Evolutionary conservation across 2,888 invertebrate genomes (phyloP).

Genomic region (Gymnosoma rotundatum): DNA sequence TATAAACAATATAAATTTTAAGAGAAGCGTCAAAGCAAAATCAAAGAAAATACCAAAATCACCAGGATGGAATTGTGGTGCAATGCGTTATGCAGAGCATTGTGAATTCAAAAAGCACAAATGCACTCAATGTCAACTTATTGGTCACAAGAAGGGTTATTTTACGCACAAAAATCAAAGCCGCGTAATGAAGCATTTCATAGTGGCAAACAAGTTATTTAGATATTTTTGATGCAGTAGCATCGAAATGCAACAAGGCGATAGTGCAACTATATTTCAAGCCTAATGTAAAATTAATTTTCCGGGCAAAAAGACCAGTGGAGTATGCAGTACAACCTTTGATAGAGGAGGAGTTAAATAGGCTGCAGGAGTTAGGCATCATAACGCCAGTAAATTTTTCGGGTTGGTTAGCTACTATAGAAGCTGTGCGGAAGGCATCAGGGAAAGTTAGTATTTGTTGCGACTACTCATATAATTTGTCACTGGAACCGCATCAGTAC

Average conservation of each 20-base stretch:
- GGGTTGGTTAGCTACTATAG: no score
- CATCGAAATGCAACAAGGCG: conserved; percentile 10
- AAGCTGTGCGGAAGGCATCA: no score
- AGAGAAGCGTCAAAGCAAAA: neutral
- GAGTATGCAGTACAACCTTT: conserved; percentile 15
- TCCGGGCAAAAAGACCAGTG: conserved; percentile 22
- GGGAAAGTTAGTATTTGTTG: no score
- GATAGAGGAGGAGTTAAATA: no score
- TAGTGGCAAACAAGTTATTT: neutral
- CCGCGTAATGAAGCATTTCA: no score
- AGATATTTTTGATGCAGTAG: neutral
- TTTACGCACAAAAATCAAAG: neutral
- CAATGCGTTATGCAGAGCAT: no score
- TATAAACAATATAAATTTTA: conserved; percentile 6
- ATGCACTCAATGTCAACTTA: neutral
- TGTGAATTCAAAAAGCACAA: neutral
- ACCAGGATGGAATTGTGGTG: no score
- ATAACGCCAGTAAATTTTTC: no score
- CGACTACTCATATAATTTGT: no score
- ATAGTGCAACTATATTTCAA: conserved; percentile 10
- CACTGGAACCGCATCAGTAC: no score
- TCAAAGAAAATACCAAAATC: neutral
- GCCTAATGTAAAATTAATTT: conserved; percentile 14
- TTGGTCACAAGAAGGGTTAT: conserved; percentile 25
- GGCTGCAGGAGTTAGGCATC: no score